Evolutionary conservation across 1,140 invertebrate genomes (phyloP), one percentile per base, ranked within the genome.

Genomic region (Drosophila bocki): DNA sequence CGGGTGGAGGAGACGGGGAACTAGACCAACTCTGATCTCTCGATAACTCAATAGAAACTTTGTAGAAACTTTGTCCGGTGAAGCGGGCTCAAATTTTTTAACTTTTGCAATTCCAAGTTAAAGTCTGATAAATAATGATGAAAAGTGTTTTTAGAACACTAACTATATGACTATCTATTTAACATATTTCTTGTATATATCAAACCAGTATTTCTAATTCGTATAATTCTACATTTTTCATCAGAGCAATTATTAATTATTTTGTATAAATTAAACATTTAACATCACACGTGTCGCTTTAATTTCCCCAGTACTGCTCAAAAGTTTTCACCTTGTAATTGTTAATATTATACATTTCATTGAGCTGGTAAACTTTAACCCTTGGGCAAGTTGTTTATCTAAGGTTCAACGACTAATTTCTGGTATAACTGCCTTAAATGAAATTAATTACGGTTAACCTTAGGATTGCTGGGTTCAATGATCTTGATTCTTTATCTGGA

Each of bases 381-480:
- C 48, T 50, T 42, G 22, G n/a, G 45, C n/a, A 26, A 37, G 44
- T 9, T 59, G 35, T 35, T 42, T 22, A 57, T 59, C 45, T 50
- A 50, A 72, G 65, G 69, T 72, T 72, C 69, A 70, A 67, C 64
- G 48, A 37, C 65, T 59, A 58, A 71, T 50, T 59, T 50, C 7
- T 7, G 42, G 29, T 15, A 13, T 59, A 71, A 72, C 53, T 11
- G 67, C 22, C 50, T 72, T 12, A 9, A 37, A 59, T 50, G 48
- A 71, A 71, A 22, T 37, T 50, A 59, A 59, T 42, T 59, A 50
- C 19, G 39, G 12, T 33, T 57, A 39, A 26, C 42, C 68, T 26
- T 42, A 58, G 47, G 9, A 22, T 12, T 19, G 2, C n/a, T n/a
- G 29, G 45, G 69, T 41, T 71, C 68, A 71, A 45, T 59, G 69